phyloP scores from a whole-genome alignment of 2,888 invertebrate genomes.

The Cheilosia variabilis region DNA sequence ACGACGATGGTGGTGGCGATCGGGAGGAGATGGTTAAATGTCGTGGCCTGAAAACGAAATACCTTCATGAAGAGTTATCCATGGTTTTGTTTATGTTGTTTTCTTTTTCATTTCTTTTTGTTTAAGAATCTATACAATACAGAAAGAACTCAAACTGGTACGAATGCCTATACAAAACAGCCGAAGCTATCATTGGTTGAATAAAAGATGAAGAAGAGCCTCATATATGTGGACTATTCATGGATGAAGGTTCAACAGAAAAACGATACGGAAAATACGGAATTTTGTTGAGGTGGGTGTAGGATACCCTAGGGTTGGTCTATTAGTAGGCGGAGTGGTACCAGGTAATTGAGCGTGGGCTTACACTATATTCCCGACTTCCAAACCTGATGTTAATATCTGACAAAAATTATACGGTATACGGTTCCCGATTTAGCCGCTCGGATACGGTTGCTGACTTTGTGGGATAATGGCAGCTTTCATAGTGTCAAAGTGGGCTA shows the following conservation, averaged over 20 bases:
- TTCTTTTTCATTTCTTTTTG: background rate
- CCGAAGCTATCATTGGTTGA: background rate
- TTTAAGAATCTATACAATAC: constrained; percentile 13
- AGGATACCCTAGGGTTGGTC: background rate
- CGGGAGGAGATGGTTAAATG: constrained; percentile 59
- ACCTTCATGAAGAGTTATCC: constrained; percentile 48
- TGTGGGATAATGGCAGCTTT: too few relatives aligned
- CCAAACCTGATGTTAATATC: too few relatives aligned
- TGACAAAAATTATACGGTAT: too few relatives aligned
- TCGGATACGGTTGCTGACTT: too few relatives aligned
- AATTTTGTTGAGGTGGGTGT: background rate
- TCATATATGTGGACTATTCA: background rate
- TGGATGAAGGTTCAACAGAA: constrained; percentile 15
- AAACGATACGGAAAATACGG: background rate
- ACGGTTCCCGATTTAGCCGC: too few relatives aligned
- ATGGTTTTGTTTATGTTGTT: constrained; percentile 56
- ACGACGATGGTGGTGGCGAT: background rate
- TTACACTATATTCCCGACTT: too few relatives aligned
- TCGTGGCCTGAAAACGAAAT: constrained; percentile 68
- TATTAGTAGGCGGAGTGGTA: background rate
- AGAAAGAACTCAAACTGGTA: constrained; percentile 20
- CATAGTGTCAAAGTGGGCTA: too few relatives aligned
- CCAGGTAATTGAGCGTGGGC: too few relatives aligned
- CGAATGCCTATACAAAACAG: constrained; percentile 20
- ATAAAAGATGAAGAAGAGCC: constrained; percentile 26